Base-by-base conservation (phyloP, 2,797 vertebrate species). In the Pangasius krempfi region DNA sequence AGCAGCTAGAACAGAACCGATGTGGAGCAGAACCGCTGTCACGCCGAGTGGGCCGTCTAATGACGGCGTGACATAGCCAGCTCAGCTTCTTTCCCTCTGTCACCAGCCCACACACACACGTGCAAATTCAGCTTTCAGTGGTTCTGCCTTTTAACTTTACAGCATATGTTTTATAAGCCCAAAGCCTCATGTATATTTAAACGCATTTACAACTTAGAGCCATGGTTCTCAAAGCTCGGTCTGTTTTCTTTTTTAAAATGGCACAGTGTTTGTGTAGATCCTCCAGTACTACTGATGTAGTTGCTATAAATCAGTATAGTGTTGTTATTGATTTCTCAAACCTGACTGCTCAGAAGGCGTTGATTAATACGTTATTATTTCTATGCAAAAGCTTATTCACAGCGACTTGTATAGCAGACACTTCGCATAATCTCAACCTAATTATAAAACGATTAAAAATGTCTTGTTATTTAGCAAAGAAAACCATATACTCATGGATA, bases 1-100 rank as follows among this genome's bases (percentile, higher is more conserved):
- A 87, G 40, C 84, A 94, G 93, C 92, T 92, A 90, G 93, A 88
- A 93, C 91, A 93, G 94, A 94, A 95, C 94, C 94, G 94, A 96
- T 95, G 95, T 95, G 95, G 93, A 96, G 94, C 93, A 93, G 92
- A 95, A 96, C 94, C 92, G 93, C 93, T 93, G 95, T 93, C 93
- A 95, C 90, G 93, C 94, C 94, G 95, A 94, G 94, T 95, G 94
- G 94, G 93, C 92, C 93, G 92, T 93, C 95, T 96, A 96, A 96
- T 96, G 95, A 95, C 93, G 93, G 94, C 16, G 44, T 93, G 93
- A 95, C 93, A 91, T 91, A 92, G 88, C 90, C 92, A 88, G 91
- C 91, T 92, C 93, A 93, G 83, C 78, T 66, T 70, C 86, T 88
- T 62, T 37, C 66, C 47, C 56, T 56, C 58, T 18, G 58, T 83